Evolutionary conservation across 2,888 invertebrate species (phyloP).

Genomic region (Hydropsyche betteni): DNA sequence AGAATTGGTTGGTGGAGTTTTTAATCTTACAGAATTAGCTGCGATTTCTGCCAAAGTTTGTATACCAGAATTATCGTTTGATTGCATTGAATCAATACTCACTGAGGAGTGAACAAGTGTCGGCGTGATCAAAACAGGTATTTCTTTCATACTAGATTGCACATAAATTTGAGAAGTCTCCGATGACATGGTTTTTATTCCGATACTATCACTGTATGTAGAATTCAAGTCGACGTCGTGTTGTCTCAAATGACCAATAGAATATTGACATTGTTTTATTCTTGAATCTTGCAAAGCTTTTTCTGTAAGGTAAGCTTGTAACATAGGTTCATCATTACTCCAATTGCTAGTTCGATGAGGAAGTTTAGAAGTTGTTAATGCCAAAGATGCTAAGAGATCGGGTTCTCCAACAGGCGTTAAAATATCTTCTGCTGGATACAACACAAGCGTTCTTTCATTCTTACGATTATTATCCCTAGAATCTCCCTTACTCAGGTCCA

Average conservation of each 20-base stretch:
- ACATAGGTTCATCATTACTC: slow-evolving; percentile 70
- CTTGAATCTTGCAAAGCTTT: slow-evolving; percentile 75
- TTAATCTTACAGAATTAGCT: slow-evolving; percentile 50
- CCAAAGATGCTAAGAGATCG: slow-evolving; percentile 70
- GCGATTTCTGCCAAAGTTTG: slow-evolving; percentile 52
- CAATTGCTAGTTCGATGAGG: slow-evolving; percentile 68
- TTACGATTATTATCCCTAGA: slow-evolving; percentile 56
- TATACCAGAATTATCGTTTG: slow-evolving; percentile 47
- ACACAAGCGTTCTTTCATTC: slow-evolving; percentile 53
- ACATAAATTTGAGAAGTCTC: slow-evolving; percentile 13
- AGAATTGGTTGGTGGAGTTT: slow-evolving; percentile 52
- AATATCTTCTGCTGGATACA: slow-evolving; percentile 61
- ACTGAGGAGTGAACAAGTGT: background rate
- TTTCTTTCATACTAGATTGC: slow-evolving; percentile 11
- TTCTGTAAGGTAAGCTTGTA: slow-evolving; percentile 78
- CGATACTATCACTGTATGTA: background rate
- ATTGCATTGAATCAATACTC: slow-evolving; percentile 18
- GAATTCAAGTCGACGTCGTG: slow-evolving; percentile 35
- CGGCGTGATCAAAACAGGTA: slow-evolving; percentile 4
- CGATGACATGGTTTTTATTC: background rate
- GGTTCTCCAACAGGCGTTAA: slow-evolving; percentile 70
- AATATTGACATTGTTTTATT: slow-evolving; percentile 74
- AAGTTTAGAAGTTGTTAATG: slow-evolving; percentile 70
- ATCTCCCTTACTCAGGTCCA: slow-evolving; percentile 64
- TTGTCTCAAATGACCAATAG: slow-evolving; percentile 53